phyloP scores from a whole-genome alignment of 2,888 invertebrate species.

The Drosophila mayaguana region DNA sequence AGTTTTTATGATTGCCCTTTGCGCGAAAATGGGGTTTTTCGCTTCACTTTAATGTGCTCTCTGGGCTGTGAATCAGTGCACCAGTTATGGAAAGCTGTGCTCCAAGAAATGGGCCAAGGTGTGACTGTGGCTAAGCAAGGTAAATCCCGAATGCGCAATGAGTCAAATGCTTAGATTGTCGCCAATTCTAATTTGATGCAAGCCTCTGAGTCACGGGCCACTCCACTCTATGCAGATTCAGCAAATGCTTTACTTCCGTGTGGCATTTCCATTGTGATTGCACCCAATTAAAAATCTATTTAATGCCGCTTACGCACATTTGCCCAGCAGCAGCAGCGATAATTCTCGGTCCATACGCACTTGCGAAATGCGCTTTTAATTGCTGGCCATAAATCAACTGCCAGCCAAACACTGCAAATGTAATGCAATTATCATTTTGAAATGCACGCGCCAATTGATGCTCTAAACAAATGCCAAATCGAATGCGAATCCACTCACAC shows the following conservation, averaged over 20 bases:
- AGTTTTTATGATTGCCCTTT: slow-evolving; percentile 72
- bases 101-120: slow-evolving; percentile 30
- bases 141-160: slow-evolving; percentile 19
- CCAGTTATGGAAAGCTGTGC: slow-evolving; percentile 48
- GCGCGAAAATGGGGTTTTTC: slow-evolving; percentile 39
- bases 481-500: slow-evolving; percentile 28
- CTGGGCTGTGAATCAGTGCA: slow-evolving; percentile 39
- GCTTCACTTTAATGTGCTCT: slow-evolving; percentile 62
- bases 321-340: not conserved
- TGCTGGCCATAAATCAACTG: slow-evolving; percentile 78
- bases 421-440: slow-evolving; percentile 59
- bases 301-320: slow-evolving; percentile 51
- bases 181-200: not conserved
- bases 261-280: slow-evolving; percentile 49
- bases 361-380: slow-evolving; percentile 78
- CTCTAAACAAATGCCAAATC: slow-evolving; percentile 44
- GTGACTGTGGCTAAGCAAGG: slow-evolving; percentile 30
- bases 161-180: slow-evolving; percentile 22
- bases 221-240: not conserved
- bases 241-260: slow-evolving; percentile 9
- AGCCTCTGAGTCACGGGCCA: slow-evolving; percentile 33
- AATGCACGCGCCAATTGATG: slow-evolving; percentile 52
- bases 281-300: slow-evolving; percentile 77
- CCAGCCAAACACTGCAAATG: slow-evolving; percentile 29
- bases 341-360: slow-evolving; percentile 20